Evolutionary conservation across 2,888 invertebrate species (phyloP), one percentile per base, ranked within the genome.

Genomic region (Tetragonisca angustula): DNA sequence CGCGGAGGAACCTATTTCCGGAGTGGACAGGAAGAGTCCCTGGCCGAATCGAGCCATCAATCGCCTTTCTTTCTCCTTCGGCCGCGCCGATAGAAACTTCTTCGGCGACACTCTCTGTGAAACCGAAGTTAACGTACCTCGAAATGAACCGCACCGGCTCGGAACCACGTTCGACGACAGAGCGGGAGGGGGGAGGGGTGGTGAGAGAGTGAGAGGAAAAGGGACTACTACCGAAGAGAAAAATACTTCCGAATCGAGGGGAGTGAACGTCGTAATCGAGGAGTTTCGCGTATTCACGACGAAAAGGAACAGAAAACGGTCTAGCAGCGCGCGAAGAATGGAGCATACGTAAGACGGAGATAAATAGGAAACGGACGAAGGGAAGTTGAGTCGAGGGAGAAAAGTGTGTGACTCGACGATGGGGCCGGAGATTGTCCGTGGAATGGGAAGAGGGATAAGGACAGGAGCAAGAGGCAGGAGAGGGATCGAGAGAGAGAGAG

Each of bases 351-450:
- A 27, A 17, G 64, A 69, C 49, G 24, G 76, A 62, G 68, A 59
- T 43, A 65, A 79, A 68, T 68, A 67, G 75, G 67, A 81, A 64
- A 67, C 9, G 50, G 21, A 69, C 15, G 19, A n/a, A 4, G 69
- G 43, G 70, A 61, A 72, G 67, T 78, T 62, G 65, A 52, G n/a
- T 2, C 54, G 79, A 54, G 73, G 54, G 49, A 68, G 64, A 82
- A 69, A 74, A 69, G 78, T 78, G 75, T 71, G 67, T 13, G 65
- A 56, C 50, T 50, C 15, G 56, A 15, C 61, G 83, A 83, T 74
- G 70, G 61, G 69, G 62, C 43, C 73, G 65, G 80, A 74, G 80
- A 83, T 83, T 79, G 83, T 65, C 65, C 64, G 59, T 49, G 61
- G 52, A 19, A 24, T 32, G 54, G 79, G 59, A 78, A 70, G 77